A percentile compares a stretch with the other conserved stretches of the same genome.
Conservation (phyloP, 1,140 invertebrate genomes). For the Harlomillsia oculata region DNA sequence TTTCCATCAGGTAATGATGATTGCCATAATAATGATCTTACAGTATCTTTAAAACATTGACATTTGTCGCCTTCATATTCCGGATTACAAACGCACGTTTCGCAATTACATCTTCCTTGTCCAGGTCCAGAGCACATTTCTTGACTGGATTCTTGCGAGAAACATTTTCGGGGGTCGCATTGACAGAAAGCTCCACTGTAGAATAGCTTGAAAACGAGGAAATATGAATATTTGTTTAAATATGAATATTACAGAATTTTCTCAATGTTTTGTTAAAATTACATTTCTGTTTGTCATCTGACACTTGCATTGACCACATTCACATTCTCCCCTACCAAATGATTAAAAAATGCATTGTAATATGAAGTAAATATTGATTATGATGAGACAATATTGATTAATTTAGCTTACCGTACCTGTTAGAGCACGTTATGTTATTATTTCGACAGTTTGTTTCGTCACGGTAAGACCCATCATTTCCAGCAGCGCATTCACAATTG, state of each 20-base stretch:
- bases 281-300: neutral
- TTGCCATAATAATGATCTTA: neutral
- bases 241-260: neutral
- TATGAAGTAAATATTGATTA: too few species aligned
- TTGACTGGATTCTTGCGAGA: neutral
- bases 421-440: neutral
- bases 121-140: neutral
- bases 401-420: neutral
- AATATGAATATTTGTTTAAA: neutral
- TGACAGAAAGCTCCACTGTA: conserved; percentile 19
- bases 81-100: neutral
- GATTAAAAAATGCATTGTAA: neutral
- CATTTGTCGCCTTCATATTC: neutral
- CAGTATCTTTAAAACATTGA: neutral
- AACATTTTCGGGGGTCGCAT: neutral
- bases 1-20: neutral
- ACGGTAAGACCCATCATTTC: neutral
- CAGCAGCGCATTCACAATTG: conserved; percentile 13
- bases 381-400: neutral
- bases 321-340: conserved; percentile 7
- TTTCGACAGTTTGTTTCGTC: neutral
- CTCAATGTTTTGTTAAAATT: neutral
- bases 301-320: conserved; percentile 24
- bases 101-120: conserved; percentile 15
- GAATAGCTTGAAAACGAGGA: neutral